Evolutionary conservation across 1,140 invertebrate species (phyloP).

Genomic region (Caenorhabditis latens): DNA sequence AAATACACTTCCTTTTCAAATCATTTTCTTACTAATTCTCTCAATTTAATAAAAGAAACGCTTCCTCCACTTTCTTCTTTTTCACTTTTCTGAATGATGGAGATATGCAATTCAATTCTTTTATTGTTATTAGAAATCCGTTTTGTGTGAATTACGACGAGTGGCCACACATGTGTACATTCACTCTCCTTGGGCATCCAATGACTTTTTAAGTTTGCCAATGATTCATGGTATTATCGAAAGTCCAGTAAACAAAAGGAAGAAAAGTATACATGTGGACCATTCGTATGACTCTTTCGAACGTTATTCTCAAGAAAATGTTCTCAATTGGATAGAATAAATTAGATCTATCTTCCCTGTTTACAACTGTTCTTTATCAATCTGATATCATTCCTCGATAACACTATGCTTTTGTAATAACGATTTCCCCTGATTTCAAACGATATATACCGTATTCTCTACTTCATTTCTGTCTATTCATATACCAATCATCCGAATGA

Average conservation of each 20-base stretch:
- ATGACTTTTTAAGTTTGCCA: constrained; percentile 49
- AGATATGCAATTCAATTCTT: constrained; percentile 46
- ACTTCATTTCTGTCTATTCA: background rate
- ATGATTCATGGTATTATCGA: constrained; percentile 29
- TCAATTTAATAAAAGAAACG: constrained; percentile 44
- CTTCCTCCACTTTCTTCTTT: background rate
- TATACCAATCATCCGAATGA: background rate
- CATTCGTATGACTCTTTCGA: too few relatives aligned
- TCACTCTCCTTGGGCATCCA: background rate
- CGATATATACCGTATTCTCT: background rate
- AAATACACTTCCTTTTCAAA: background rate
- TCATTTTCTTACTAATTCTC: background rate
- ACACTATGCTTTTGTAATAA: too few relatives aligned
- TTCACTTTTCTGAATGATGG: constrained; percentile 27
- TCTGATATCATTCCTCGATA: too few relatives aligned
- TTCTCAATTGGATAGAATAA: too few relatives aligned
- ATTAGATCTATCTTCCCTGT: too few relatives aligned
- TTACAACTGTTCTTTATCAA: too few relatives aligned
- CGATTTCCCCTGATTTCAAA: too few relatives aligned
- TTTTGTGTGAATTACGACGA: constrained; percentile 46
- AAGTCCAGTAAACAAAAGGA: constrained; percentile 9
- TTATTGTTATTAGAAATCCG: constrained; percentile 50
- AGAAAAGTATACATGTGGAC: background rate
- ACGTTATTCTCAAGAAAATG: too few relatives aligned
- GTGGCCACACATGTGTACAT: constrained; percentile 25